Base-by-base conservation (phyloP, 2,888 invertebrate species). In the Serripes groenlandicus region DNA sequence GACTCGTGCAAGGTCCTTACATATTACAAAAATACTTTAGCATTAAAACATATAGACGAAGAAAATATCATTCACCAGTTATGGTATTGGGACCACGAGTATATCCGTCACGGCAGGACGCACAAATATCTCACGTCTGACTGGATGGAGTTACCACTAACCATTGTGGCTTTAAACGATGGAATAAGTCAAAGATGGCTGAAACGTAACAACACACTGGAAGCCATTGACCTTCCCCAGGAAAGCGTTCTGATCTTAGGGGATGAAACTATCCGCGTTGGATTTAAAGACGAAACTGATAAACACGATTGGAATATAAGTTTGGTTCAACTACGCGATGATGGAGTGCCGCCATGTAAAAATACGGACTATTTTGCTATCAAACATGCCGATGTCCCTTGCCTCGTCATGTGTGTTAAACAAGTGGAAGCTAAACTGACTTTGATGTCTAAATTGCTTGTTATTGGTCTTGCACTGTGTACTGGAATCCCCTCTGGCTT, bases 21-120 rank as follows among this genome's bases (percentile, higher is more conserved):
- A 21, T 60, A 60, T 21, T 28, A 30, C 5, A 15, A 30, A 60
- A 28, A 11, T 18, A 9, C 18, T 15, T 30, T 60, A 2, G 32
- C 23, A 60, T 15, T 60, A 28, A 60, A 21, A 18, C 60, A 15
- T 60, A 30, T 60, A 21, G 32, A 60, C 32, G 32, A 60, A 60
- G 15, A 60, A 11, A 9, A 30, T 9, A 18, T 60, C 3, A 21
- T 18, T 5, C 28, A 30, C 32, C 60, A 60, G 32, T 18, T 60
- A 9, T 60, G 60, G 60, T 60, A 60, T 30, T 60, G 60, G 60
- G 60, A 60, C 32, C 18, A 60, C 32, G 21, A 30, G 5, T 60
- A 60, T 18, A 60, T 60, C 23, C 26, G 60, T 9, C 28, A 60
- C 28, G 9, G 26, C 18, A 9, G 32, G 32, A 60, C 60, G 28